These are phyloP conservation scores for Drosophila asahinai DNA, from an alignment of 1,140 invertebrate genomes.

Conservation along the genomic window DNA sequence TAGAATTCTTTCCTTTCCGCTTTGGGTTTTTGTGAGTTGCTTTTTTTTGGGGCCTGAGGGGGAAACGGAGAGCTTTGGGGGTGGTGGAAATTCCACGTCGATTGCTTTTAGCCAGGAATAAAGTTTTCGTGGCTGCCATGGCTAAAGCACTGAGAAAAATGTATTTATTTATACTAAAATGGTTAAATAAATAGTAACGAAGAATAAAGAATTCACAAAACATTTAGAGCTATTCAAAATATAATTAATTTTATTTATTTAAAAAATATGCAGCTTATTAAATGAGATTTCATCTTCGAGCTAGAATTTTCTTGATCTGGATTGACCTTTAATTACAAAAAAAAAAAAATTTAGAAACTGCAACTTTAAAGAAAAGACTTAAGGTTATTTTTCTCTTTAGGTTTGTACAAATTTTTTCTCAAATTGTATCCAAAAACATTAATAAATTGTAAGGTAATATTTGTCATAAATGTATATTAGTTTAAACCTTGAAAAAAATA, in stretches of 20 bases:
- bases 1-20: constrained; percentile 69
- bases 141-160: constrained; percentile 14
- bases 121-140: constrained; percentile 57
- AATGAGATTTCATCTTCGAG: not conserved
- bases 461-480: not conserved
- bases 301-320: too few relatives aligned
- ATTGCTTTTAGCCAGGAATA: constrained; percentile 71
- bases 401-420: too few relatives aligned
- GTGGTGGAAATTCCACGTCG: constrained; percentile 56
- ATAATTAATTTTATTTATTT: too few relatives aligned
- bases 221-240: too few relatives aligned
- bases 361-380: too few relatives aligned
- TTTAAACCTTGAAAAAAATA: not conserved
- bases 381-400: too few relatives aligned
- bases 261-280: too few relatives aligned
- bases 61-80: not conserved
- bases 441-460: not conserved
- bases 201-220: too few relatives aligned
- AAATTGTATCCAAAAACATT: too few relatives aligned
- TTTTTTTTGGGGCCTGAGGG: not conserved
- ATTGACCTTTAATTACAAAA: too few relatives aligned
- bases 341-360: too few relatives aligned
- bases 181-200: not conserved
- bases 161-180: too few relatives aligned
- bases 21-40: not conserved